Conservation (phyloP, 2,797 vertebrate genomes). For the Gymnothorax javanicus region DNA sequence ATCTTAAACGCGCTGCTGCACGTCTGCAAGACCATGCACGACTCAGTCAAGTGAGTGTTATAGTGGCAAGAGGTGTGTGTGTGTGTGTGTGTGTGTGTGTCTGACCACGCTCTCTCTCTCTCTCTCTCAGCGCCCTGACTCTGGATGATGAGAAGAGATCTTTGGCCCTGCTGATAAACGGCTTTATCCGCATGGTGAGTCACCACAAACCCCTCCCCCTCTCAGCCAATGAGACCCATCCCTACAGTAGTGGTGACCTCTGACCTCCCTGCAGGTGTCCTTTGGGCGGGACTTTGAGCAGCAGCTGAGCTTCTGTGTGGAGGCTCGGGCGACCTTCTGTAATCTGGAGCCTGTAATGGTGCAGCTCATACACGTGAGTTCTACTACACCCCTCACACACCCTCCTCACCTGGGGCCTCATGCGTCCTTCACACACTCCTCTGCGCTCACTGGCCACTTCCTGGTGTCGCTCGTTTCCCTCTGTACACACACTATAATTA, state of each 20-base stretch:
- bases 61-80: neutral
- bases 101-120: slow-evolving; percentile 12
- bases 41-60: slow-evolving; percentile 91
- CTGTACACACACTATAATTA: too few species aligned
- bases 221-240: neutral
- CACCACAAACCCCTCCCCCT: neutral
- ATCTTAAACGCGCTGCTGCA: slow-evolving; percentile 95
- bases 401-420: neutral
- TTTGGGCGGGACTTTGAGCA: slow-evolving; percentile 98
- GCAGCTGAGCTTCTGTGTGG: slow-evolving; percentile 96
- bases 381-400: neutral
- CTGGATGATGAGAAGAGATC: slow-evolving; percentile 93
- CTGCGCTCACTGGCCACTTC: neutral
- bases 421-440: neutral
- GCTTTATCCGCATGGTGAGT: slow-evolving; percentile 95
- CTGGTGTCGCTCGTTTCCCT: neutral
- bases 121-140: slow-evolving; percentile 82
- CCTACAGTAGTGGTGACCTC: neutral
- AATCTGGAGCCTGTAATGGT: slow-evolving; percentile 93
- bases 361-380: slow-evolving; percentile 91
- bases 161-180: slow-evolving; percentile 86
- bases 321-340: slow-evolving; percentile 92
- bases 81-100: slow-evolving; percentile 23
- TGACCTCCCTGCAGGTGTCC: slow-evolving; percentile 77
- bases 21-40: slow-evolving; percentile 97